phyloP scores from a whole-genome alignment of 2,113 vertebrate genomes.

The Heterotis niloticus region DNA sequence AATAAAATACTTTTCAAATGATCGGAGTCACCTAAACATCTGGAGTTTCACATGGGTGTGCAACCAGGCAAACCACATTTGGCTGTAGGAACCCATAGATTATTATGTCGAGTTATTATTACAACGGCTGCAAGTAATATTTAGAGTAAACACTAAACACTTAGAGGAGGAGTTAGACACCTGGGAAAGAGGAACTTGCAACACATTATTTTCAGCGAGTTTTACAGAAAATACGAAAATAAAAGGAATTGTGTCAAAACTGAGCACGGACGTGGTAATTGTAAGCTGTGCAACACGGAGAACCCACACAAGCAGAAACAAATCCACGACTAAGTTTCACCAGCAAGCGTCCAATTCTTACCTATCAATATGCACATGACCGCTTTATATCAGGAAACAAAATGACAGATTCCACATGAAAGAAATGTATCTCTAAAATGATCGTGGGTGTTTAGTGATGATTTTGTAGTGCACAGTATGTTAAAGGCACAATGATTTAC shows the following conservation, averaged over 20 bases:
- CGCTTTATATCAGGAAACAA: background rate
- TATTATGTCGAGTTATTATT: background rate
- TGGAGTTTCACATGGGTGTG: slow-evolving; percentile 12
- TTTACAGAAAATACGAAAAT: too few relatives aligned
- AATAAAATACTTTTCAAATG: slow-evolving; percentile 24
- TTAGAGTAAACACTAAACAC: slow-evolving; percentile 18
- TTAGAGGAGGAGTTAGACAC: background rate
- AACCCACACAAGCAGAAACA: background rate
- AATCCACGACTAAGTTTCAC: background rate
- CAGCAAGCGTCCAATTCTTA: background rate
- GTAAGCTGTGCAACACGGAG: background rate
- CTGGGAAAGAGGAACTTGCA: background rate
- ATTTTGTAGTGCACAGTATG: slow-evolving; percentile 43
- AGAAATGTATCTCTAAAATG: background rate
- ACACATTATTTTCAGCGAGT: too few relatives aligned
- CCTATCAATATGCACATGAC: slow-evolving; percentile 15
- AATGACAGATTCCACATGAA: background rate
- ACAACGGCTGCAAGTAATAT: background rate
- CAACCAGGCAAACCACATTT: slow-evolving; percentile 12
- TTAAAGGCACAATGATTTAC: slow-evolving; percentile 62
- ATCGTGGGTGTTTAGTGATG: slow-evolving; percentile 21
- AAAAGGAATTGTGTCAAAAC: too few relatives aligned
- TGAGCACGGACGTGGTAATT: too few relatives aligned
- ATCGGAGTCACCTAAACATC: background rate
- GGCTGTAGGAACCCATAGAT: background rate